phyloP scores from a whole-genome alignment of 2,113 vertebrate genomes.

The Malurus alboscapulatus region DNA sequence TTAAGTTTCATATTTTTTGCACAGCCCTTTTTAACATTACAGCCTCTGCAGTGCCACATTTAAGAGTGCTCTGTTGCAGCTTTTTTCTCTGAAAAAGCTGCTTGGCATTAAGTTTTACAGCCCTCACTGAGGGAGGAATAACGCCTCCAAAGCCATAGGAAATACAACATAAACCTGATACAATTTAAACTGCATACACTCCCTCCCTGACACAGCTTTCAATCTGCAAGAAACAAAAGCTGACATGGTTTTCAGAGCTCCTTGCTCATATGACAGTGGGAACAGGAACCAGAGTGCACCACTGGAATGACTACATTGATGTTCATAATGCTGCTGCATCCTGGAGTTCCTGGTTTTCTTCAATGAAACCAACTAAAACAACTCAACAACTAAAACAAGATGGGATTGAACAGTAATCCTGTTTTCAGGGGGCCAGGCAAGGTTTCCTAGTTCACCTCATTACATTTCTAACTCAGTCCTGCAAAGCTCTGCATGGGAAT shows the following conservation, averaged over 20 bases:
- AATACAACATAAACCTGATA: not conserved
- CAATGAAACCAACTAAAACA: not conserved
- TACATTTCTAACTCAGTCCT: not conserved
- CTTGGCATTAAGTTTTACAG: not conserved
- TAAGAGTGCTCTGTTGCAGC: not conserved
- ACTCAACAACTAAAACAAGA: not conserved
- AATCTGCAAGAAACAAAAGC: not conserved
- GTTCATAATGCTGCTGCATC: not conserved
- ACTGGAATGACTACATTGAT: not conserved
- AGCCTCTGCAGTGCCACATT: not conserved
- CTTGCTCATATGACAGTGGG: not conserved
- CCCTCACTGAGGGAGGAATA: not conserved
- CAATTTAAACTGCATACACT: rapidly evolving
- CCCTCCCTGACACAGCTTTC: not conserved
- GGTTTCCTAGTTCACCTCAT: not conserved
- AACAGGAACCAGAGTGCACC: not conserved
- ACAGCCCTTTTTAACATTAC: not conserved
- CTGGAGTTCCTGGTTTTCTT: not conserved
- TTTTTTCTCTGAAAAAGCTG: not conserved
- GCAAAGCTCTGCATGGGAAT: not conserved
- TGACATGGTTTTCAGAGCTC: not conserved
- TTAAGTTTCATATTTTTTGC: not conserved
- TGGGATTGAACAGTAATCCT: not conserved
- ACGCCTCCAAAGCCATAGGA: not conserved
- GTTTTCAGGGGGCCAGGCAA: not conserved